Percentiles rank a stretch among this genome's conserved stretches.
phyloP scores from a whole-genome alignment of 1,140 invertebrate species.

The Anoplolepis gracilipes region DNA sequence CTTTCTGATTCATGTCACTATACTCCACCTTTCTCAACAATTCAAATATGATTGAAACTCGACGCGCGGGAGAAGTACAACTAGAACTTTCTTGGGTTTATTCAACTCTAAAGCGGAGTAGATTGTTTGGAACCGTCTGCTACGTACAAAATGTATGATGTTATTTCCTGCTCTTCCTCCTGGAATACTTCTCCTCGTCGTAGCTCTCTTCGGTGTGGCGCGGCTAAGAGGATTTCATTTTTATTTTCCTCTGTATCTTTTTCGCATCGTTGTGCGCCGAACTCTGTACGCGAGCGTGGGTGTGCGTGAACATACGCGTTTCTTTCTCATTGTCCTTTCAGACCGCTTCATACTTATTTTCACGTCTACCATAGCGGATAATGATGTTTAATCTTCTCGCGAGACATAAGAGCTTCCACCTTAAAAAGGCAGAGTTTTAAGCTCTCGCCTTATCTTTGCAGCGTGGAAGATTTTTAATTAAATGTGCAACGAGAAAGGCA shows the following conservation, averaged over 20 bases:
- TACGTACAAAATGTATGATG: slow-evolving; percentile 59
- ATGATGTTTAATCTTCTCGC: slow-evolving; percentile 57
- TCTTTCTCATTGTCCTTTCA: slow-evolving; percentile 27
- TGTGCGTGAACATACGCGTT: slow-evolving; percentile 25
- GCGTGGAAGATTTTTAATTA: slow-evolving; percentile 23
- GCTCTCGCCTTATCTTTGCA: not conserved
- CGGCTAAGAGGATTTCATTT: slow-evolving; percentile 56
- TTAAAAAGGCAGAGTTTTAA: slow-evolving; percentile 13
- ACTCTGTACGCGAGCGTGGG: slow-evolving; percentile 15
- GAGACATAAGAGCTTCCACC: slow-evolving; percentile 41
- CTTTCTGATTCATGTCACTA: not conserved
- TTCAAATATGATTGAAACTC: slow-evolving; percentile 43
- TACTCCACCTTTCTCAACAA: not conserved
- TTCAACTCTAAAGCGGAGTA: slow-evolving; percentile 43
- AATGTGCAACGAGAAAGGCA: not conserved
- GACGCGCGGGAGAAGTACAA: slow-evolving; percentile 4
- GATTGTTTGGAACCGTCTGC: slow-evolving; percentile 57
- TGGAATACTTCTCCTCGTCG: slow-evolving; percentile 11
- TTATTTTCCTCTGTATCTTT: slow-evolving; percentile 42
- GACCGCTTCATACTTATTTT: slow-evolving; percentile 35
- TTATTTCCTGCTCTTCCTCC: slow-evolving; percentile 56
- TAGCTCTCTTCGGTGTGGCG: not conserved
- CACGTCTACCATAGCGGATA: slow-evolving; percentile 34
- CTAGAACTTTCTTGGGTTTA: slow-evolving; percentile 49
- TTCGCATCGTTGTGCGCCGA: slow-evolving; percentile 29